phyloP scores from a whole-genome alignment of 2,797 vertebrate genomes.

The Macropodus opercularis region DNA sequence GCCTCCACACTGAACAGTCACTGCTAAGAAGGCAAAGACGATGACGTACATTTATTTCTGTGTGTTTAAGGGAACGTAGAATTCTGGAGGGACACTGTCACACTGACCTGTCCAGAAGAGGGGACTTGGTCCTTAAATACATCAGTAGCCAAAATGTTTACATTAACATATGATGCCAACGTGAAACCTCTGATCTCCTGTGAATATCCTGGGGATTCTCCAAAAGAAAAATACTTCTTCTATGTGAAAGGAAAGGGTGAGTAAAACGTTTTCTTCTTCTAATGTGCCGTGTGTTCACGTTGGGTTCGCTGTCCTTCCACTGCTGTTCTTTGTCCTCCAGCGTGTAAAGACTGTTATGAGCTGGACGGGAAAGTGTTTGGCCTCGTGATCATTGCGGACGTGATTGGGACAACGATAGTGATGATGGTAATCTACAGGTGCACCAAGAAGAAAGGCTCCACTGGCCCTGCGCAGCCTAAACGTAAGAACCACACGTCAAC shows the following conservation, averaged over 20 bases:
- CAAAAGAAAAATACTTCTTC: conserved; percentile 20
- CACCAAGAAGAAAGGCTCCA: conserved; percentile 39
- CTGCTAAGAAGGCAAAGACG: background rate
- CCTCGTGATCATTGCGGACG: conserved; percentile 1
- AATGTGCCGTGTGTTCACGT: rapidly evolving
- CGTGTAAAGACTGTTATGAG: conserved; percentile 70
- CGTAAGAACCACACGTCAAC: conserved; percentile 40
- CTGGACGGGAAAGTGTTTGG: rapidly evolving
- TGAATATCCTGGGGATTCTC: rapidly evolving
- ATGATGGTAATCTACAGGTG: conserved; percentile 59
- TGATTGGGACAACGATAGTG: conserved; percentile 43
- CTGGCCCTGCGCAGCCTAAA: background rate
- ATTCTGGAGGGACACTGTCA: background rate
- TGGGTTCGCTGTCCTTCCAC: background rate
- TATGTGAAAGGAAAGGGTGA: conserved; percentile 71
- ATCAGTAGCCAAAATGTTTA: too few relatives aligned
- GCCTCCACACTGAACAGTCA: background rate
- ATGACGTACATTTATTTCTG: background rate
- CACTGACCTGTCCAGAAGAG: background rate
- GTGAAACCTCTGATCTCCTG: conserved; percentile 15
- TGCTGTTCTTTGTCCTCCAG: conserved; percentile 38
- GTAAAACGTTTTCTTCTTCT: conserved; percentile 8
- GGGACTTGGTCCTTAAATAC: too few relatives aligned
- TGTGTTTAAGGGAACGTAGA: rapidly evolving
- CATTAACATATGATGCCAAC: background rate